These are phyloP conservation scores for Chrysomallon squamiferum DNA, from an alignment of 1,140 invertebrate genomes.

Conservation along the genomic window DNA sequence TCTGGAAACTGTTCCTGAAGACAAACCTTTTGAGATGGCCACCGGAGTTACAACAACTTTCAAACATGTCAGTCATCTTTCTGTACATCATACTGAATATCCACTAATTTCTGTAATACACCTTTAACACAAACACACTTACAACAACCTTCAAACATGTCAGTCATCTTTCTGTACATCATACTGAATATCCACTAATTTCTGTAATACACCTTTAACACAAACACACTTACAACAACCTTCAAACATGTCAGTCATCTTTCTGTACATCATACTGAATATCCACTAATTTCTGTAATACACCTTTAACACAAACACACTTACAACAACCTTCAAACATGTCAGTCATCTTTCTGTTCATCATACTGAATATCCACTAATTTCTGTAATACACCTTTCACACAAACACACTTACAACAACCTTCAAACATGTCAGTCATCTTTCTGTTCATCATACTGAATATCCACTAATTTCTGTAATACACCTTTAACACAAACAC, in stretches of 20 bases:
- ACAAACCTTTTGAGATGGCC: conserved; percentile 88
- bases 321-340: no score
- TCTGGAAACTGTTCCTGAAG: conserved; percentile 90
- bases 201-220: neutral
- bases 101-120: neutral
- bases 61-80: conserved; percentile 35
- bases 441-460: no score
- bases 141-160: neutral
- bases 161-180: neutral
- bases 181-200: neutral
- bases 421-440: no score
- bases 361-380: no score
- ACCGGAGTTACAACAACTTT: conserved; percentile 57
- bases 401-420: no score
- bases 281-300: no score
- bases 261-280: no score
- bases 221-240: neutral
- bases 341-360: no score
- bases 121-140: neutral
- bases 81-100: no score
- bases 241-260: neutral
- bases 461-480: neutral
- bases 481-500: neutral
- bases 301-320: no score
- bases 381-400: no score